Conservation (phyloP, 1,140 invertebrate genomes). For the Euura saliciscinereae region DNA sequence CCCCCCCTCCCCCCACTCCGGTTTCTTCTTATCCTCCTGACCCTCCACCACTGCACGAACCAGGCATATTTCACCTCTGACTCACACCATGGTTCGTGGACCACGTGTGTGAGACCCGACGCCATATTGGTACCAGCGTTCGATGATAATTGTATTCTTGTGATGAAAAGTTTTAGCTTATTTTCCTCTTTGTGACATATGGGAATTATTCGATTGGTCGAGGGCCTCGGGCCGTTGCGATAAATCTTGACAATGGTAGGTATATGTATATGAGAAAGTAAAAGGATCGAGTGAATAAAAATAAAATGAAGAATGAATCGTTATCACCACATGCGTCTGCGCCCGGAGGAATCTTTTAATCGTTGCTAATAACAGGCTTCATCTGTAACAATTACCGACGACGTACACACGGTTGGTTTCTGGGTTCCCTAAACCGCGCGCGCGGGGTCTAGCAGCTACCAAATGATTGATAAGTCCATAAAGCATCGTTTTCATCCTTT, state of each 20-base stretch:
- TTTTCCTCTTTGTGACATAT: not conserved
- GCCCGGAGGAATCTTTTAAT: conserved; percentile 56
- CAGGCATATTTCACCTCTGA: conserved; percentile 51
- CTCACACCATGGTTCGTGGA: conserved; percentile 28
- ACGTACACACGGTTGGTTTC: conserved; percentile 27
- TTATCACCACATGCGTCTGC: conserved; percentile 2
- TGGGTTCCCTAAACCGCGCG: conserved; percentile 27
- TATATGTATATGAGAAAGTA: not conserved
- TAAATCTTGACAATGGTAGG: conserved; percentile 3
- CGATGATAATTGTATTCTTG: no score
- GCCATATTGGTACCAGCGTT: conserved; percentile 23
- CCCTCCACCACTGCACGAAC: conserved; percentile 27
- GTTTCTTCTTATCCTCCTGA: not conserved
- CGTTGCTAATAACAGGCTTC: conserved; percentile 58
- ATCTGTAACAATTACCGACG: conserved; percentile 31
- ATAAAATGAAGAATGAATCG: not conserved
- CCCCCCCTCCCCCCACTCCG: conserved; percentile 26
- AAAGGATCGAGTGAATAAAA: not conserved
- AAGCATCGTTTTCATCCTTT: conserved; percentile 29
- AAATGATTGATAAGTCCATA: conserved; percentile 63
- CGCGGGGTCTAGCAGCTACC: conserved; percentile 38
- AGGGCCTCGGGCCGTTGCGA: not conserved
- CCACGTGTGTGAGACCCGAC: conserved; percentile 25
- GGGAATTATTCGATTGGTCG: not conserved
- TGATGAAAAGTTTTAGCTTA: no score